Evolutionary conservation across 2,888 invertebrate species (phyloP).

Genomic region (Fabriciana adippe): DNA sequence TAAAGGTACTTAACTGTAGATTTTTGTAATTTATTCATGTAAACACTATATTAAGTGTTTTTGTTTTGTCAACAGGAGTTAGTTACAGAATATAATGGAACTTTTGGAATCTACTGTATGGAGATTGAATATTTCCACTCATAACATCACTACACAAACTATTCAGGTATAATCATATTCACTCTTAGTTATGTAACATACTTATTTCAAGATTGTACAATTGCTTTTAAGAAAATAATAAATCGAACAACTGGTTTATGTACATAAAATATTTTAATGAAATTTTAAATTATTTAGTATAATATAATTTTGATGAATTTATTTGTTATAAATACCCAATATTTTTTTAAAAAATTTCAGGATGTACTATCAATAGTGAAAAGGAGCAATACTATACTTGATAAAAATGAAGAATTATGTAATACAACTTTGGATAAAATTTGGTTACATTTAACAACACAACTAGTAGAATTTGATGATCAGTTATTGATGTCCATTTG

Average conservation of each 20-base stretch:
- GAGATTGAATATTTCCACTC: constrained; percentile 48
- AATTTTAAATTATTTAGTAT: too few relatives aligned
- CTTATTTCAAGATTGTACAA: too few relatives aligned
- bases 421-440: constrained; percentile 51
- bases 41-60: constrained; percentile 14
- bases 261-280: too few relatives aligned
- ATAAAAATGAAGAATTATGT: constrained; percentile 45
- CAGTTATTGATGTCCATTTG: constrained; percentile 71
- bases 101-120: constrained; percentile 33
- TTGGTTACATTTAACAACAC: constrained; percentile 59
- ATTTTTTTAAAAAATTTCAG: constrained; percentile 50
- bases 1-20: constrained; percentile 14
- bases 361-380: constrained; percentile 54
- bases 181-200: too few relatives aligned
- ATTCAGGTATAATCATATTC: constrained; percentile 56
- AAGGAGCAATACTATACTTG: constrained; percentile 37
- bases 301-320: not conserved
- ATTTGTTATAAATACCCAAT: not conserved
- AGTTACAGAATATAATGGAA: constrained; percentile 29
- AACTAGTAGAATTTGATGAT: constrained; percentile 62
- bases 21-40: constrained; percentile 17
- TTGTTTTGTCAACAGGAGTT: constrained; percentile 21
- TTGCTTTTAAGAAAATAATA: too few relatives aligned
- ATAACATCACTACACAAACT: constrained; percentile 46
- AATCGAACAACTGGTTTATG: too few relatives aligned